Evolutionary conservation across 2,797 vertebrate species (phyloP), one percentile per base, ranked within the genome.

Genomic region (Pelodytes ibericus): DNA sequence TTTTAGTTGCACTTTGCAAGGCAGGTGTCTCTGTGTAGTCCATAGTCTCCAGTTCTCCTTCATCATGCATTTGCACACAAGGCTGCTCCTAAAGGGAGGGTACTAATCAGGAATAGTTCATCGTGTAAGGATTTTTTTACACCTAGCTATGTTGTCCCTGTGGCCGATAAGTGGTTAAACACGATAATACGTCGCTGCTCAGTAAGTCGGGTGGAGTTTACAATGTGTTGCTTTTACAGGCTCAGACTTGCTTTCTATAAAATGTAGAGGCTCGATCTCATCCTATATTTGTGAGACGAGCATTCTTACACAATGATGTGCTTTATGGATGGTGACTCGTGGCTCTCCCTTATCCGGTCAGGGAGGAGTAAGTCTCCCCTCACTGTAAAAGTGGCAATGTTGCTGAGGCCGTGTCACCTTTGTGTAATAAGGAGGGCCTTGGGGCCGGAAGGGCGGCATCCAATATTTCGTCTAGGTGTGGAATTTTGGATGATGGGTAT

Each of bases 401-500:
- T 30, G 56, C 41, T 51, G 24, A n/a, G 56, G 57, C 59, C 61
- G 74, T 70, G 60, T 60, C 67, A 53, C 72, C 26, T 29, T 24
- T 70, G 67, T 59, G 61, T 72, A 72, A 59, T 29, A 59, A 63
- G 71, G 72, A 57, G 65, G 72, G 3, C 47, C 44, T 39, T 51
- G 72, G 18, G 39, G 63, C 44, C 27, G 64, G 63, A 25, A 53
- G 47, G 77, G 64, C 49, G 33, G 25, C 49, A 22, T 27, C 56
- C 26, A 25, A 44, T 47, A n/a, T 76, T 41, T 71, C 74, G 6
- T 15, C 60, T 71, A 51, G 60, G 67, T 77, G 74, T 71, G 51
- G 74, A 71, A 71, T 77, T 77, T 63, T 31, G 29, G 20, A 77
- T 64, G 74, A 26, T 49, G 11, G 30, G 33, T 71, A 15, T 56